Conservation (phyloP, 2,113 vertebrate species). For the Taxidea taxus region DNA sequence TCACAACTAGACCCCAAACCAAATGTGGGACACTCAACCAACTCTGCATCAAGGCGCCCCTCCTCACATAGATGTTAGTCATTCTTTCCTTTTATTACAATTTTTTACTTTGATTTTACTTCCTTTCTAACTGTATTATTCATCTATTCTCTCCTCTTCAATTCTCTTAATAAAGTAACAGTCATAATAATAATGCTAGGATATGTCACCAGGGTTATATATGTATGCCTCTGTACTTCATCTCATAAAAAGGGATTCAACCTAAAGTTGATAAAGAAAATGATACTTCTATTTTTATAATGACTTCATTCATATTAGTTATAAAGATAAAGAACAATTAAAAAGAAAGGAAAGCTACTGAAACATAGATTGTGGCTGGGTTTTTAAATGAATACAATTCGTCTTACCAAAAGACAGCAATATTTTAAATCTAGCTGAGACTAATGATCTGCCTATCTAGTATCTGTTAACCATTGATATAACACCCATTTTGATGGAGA, state of each 20-base stretch:
- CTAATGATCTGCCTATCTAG: not conserved
- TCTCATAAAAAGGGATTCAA: not conserved
- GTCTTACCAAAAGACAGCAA: not conserved
- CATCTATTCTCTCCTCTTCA: not conserved
- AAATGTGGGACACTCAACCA: not conserved
- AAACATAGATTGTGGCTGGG: not conserved
- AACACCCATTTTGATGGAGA: constrained; percentile 17
- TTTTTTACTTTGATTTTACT: not conserved
- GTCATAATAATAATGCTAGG: not conserved
- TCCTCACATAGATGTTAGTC: not conserved
- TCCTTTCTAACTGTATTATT: not conserved
- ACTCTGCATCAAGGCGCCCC: not conserved
- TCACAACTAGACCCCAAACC: not conserved
- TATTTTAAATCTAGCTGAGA: constrained; percentile 38
- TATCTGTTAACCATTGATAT: constrained; percentile 2
- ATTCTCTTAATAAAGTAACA: not conserved
- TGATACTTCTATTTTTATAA: constrained; percentile 13
- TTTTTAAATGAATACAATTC: not conserved
- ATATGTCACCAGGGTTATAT: not conserved
- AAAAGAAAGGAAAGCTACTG: constrained; percentile 41
- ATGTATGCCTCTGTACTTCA: not conserved
- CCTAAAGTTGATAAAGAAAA: not conserved
- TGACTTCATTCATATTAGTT: constrained; percentile 22
- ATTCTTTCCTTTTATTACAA: not conserved
- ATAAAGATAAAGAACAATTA: constrained; percentile 47